These are phyloP conservation scores for Matsumurasca onukii DNA, from an alignment of 1,140 invertebrate species.

Conservation along the genomic window DNA sequence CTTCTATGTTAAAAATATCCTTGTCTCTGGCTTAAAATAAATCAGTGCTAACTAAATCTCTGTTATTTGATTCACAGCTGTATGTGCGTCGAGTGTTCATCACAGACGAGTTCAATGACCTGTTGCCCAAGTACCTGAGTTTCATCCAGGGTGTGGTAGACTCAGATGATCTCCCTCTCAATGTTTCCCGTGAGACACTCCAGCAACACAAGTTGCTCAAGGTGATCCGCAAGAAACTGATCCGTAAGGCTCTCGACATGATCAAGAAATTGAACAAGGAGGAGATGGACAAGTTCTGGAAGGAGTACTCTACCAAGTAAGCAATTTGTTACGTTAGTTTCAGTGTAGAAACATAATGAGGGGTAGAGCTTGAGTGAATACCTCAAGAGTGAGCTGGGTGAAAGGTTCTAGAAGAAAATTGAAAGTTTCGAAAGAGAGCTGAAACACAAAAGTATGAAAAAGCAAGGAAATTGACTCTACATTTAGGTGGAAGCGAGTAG, in stretches of 20 bases:
- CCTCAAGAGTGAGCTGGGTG: too few relatives aligned
- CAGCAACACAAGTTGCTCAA: conserved; percentile 99
- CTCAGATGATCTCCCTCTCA: conserved; percentile 98
- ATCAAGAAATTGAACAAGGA: conserved; percentile 94
- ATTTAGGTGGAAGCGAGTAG: too few relatives aligned
- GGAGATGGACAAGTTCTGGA: conserved; percentile 96
- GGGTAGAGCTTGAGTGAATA: too few relatives aligned
- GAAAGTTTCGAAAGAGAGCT: too few relatives aligned
- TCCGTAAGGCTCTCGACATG: conserved; percentile 97
- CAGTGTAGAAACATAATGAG: too few relatives aligned
- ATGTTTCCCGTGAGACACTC: conserved; percentile 96
- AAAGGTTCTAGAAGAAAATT: too few relatives aligned
- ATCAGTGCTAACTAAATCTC: too few relatives aligned
- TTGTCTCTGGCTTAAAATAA: too few relatives aligned
- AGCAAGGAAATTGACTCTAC: too few relatives aligned
- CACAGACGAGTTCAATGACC: conserved; percentile 98
- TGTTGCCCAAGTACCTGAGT: conserved; percentile 97
- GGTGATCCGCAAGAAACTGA: conserved; percentile 98
- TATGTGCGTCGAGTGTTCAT: conserved; percentile 98
- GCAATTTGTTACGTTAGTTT: conserved; percentile 44
- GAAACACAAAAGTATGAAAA: too few relatives aligned
- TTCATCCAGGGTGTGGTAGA: conserved; percentile 97
- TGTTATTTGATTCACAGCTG: conserved; percentile 60
- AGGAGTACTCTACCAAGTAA: conserved; percentile 97
- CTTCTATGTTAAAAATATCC: too few relatives aligned